A percentile compares a stretch with the other conserved stretches of the same genome.
phyloP scores from a whole-genome alignment of 2,797 vertebrate genomes.

The Sebastes oblongus region DNA sequence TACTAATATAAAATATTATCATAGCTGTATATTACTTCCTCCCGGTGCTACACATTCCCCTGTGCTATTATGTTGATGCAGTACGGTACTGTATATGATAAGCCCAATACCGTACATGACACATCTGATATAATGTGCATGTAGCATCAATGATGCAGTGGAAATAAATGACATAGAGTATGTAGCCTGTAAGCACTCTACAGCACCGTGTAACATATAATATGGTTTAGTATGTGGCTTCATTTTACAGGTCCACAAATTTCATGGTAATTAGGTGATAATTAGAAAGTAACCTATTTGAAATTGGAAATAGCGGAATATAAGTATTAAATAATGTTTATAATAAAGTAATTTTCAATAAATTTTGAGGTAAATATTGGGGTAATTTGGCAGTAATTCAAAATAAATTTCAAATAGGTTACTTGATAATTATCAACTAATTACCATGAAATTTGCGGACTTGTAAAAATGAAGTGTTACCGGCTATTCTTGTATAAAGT shows the following conservation, averaged over 20 bases:
- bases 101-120: background rate
- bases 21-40: background rate
- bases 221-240: background rate
- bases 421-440: no score
- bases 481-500: background rate
- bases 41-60: background rate
- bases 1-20: background rate
- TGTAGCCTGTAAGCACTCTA: background rate
- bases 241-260: no score
- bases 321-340: no score
- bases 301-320: no score
- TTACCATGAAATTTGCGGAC: no score
- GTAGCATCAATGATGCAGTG: background rate
- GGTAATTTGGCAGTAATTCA: no score
- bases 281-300: no score
- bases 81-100: background rate
- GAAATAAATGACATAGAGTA: background rate
- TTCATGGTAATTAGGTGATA: no score
- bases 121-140: background rate
- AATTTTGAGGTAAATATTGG: no score
- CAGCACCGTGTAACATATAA: background rate
- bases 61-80: background rate
- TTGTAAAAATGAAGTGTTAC: background rate
- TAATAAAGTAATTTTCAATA: no score
- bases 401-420: no score